Base-by-base conservation (phyloP, 2,888 invertebrate genomes). In the Theodoxus fluviatilis region DNA sequence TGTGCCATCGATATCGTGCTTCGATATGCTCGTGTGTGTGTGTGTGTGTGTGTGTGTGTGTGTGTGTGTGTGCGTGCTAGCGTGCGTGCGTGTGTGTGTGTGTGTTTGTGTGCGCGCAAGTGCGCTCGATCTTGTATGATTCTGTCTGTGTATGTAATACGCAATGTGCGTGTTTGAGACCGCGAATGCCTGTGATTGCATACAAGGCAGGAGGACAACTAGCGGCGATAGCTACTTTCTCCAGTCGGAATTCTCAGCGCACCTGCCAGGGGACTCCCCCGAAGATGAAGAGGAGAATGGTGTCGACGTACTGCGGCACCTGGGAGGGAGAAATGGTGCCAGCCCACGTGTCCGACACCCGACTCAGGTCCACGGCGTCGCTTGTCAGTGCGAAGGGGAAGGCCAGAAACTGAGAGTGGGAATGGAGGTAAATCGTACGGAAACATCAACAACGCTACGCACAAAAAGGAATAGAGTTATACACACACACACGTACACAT, bases 351-450 rank as follows among this genome's bases (percentile, higher is more conserved):
- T 57, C 70, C 2, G 84, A 77, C 43, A 87, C 78, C 74, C 93
- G 90, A 75, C 95, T 90, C 18, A 95, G 92, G 25, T 87, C 85
- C 22, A 97, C 96, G 82, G 94, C 93, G 18, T 92, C 91, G 88
- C 95, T 93, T 75, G 91, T 89, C 93, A 95, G 93, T 18, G 97
- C 95, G 85, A 97, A 97, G 0, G 98, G 98, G 77, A 98, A 95
- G 86, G 97, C 96, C 91, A 98, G 92, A 95, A 97, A 96, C 87
- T 92, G 84, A 52, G 89, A 79, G 31, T 40, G 69, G 35, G 38
- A 55, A 35, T n/a, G n/a, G n/a, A n/a, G n/a, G n/a, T n/a, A n/a
- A n/a, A n/a, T n/a, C n/a, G n/a, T n/a, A n/a, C n/a, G n/a, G n/a
- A n/a, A n/a, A n/a, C n/a, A n/a, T n/a, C n/a, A n/a, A n/a, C n/a